These are phyloP conservation scores for Istiophorus platypterus DNA, from an alignment of 2,113 vertebrate species.

Conservation along the genomic window DNA sequence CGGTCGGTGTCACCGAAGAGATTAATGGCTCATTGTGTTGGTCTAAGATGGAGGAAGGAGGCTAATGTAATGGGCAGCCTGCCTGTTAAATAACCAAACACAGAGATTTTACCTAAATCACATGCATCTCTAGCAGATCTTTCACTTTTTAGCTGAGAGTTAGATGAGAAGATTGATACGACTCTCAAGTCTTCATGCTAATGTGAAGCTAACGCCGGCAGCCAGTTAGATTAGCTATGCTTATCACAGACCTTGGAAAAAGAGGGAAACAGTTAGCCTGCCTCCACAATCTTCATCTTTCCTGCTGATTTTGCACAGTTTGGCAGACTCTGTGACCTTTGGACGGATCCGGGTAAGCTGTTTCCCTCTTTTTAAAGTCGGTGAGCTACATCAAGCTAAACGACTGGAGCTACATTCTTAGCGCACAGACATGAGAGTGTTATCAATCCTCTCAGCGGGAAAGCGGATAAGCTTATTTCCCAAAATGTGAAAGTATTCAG, in stretches of 20 bases:
- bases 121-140: neutral
- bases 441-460: neutral
- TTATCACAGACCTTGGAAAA: neutral
- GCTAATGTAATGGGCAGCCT: neutral
- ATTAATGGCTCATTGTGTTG: conserved; percentile 6
- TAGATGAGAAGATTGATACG: too few relatives aligned
- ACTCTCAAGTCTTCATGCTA: too few relatives aligned
- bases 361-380: too few relatives aligned
- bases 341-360: too few relatives aligned
- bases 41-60: conserved; percentile 9
- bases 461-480: neutral
- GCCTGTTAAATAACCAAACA: conserved; percentile 20
- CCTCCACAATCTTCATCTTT: too few relatives aligned
- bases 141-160: neutral
- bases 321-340: neutral
- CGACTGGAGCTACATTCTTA: neutral
- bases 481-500: neutral
- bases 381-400: too few relatives aligned
- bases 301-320: too few relatives aligned
- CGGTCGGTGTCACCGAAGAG: conserved; percentile 18
- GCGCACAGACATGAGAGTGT: neutral
- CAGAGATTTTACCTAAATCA: neutral
- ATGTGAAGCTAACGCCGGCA: neutral
- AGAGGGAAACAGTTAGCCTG: neutral
- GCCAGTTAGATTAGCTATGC: neutral